Conservation (phyloP, 2,113 vertebrate species). For the Takifugu bimaculatus region DNA sequence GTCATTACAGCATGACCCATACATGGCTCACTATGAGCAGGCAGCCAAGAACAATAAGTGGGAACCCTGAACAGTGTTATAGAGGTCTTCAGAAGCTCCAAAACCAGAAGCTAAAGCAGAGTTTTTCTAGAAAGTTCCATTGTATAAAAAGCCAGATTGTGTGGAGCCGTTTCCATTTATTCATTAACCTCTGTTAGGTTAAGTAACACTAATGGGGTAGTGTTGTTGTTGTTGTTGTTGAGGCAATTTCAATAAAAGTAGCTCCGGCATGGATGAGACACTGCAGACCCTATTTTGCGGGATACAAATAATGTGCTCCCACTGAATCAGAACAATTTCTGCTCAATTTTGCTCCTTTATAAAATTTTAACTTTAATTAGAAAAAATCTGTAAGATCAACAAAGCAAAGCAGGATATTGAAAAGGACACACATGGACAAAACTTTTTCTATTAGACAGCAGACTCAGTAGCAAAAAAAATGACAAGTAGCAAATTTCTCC, state of each 20-base stretch:
- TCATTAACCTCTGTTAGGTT: conserved; percentile 27
- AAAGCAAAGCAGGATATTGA: too few relatives aligned
- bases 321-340: conserved; percentile 39
- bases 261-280: not conserved
- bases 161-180: conserved; percentile 45
- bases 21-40: not conserved
- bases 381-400: too few relatives aligned
- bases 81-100: too few relatives aligned
- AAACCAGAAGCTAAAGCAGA: too few relatives aligned
- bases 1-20: not conserved
- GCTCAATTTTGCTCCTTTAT: conserved; percentile 42
- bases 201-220: conserved; percentile 32
- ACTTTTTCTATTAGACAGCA: too few relatives aligned
- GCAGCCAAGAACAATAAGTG: not conserved
- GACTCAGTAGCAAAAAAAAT: too few relatives aligned
- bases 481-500: too few relatives aligned
- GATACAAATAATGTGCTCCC: conserved; percentile 31
- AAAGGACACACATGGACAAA: too few relatives aligned
- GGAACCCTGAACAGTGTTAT: not conserved
- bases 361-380: conserved; percentile 21
- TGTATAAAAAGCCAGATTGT: conserved; percentile 29
- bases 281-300: conserved; percentile 19
- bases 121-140: not conserved
- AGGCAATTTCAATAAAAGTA: not conserved
- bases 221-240: too few relatives aligned